Conservation (phyloP, 2,113 vertebrate species). For the Erpornis zantholeuca region DNA sequence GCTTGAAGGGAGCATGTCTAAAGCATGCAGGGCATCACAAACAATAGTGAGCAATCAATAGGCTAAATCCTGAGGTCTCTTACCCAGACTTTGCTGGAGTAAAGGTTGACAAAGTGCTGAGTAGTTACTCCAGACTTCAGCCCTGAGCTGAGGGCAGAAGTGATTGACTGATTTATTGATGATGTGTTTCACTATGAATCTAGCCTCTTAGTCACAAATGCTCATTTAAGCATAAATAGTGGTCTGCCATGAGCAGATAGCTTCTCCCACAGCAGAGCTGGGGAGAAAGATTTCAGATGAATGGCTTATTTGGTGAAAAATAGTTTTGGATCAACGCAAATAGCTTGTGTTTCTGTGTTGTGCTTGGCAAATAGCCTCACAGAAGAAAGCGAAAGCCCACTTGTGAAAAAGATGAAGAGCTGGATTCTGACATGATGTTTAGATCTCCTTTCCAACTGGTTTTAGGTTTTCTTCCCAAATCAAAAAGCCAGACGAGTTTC, state of each 20-base stretch:
- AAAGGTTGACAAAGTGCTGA: slow-evolving; percentile 51
- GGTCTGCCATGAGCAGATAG: background rate
- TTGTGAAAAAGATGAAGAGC: slow-evolving; percentile 28
- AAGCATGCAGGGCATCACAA: background rate
- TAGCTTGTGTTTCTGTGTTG: slow-evolving; percentile 22
- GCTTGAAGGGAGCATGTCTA: slow-evolving; percentile 40
- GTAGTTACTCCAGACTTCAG: slow-evolving; percentile 8
- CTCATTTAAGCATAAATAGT: slow-evolving; percentile 38
- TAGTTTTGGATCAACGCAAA: background rate
- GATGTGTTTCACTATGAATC: slow-evolving; percentile 37
- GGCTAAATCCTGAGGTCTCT: slow-evolving; percentile 46
- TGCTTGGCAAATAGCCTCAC: slow-evolving; percentile 17
- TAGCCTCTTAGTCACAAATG: background rate
- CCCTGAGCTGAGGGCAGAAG: background rate
- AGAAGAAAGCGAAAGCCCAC: slow-evolving; percentile 26
- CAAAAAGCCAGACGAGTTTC: background rate
- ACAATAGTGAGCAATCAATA: slow-evolving; percentile 38
- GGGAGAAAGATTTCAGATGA: slow-evolving; percentile 13
- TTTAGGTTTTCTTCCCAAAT: slow-evolving; percentile 24
- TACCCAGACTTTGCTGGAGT: slow-evolving; percentile 26
- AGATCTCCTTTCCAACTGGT: slow-evolving; percentile 14
- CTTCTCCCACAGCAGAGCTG: background rate
- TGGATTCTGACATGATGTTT: slow-evolving; percentile 9
- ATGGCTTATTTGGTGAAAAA: slow-evolving; percentile 25
- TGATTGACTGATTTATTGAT: slow-evolving; percentile 59